Evolutionary conservation across 2,888 invertebrate genomes (phyloP).

Genomic region (Abrostola tripartita): DNA sequence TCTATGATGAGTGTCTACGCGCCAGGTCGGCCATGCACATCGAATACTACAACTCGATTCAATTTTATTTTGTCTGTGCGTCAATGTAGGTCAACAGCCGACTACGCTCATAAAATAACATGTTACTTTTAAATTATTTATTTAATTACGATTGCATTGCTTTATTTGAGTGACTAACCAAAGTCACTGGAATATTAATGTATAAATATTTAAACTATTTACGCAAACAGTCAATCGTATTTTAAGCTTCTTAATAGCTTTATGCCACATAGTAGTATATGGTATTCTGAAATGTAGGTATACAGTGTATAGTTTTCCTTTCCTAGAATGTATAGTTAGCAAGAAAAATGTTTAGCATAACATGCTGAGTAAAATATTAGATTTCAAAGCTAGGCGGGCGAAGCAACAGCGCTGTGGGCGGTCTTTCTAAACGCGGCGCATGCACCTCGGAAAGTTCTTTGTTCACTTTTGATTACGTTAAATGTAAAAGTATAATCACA

Average conservation of each 20-base stretch:
- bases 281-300: neutral
- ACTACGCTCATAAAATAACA: slow-evolving; percentile 33
- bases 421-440: slow-evolving; percentile 49
- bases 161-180: slow-evolving; percentile 22
- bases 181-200: slow-evolving; percentile 22
- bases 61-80: slow-evolving; percentile 62
- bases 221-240: slow-evolving; percentile 9
- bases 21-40: slow-evolving; percentile 68
- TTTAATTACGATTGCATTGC: slow-evolving; percentile 30
- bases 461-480: slow-evolving; percentile 49
- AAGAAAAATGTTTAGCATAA: slow-evolving; percentile 59
- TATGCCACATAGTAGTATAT: neutral
- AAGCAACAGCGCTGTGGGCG: slow-evolving; percentile 56
- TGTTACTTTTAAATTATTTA: slow-evolving; percentile 37
- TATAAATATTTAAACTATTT: slow-evolving; percentile 16
- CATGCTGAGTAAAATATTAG: slow-evolving; percentile 65
- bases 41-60: slow-evolving; percentile 51
- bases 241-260: slow-evolving; percentile 14
- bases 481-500: slow-evolving; percentile 24
- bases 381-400: slow-evolving; percentile 68
- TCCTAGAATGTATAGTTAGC: slow-evolving; percentile 33
- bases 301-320: slow-evolving; percentile 21
- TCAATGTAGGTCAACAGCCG: slow-evolving; percentile 60
- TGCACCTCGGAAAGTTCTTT: slow-evolving; percentile 47
- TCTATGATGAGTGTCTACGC: slow-evolving; percentile 61